Conservation (phyloP, 2,113 vertebrate species). For the Hippocampus zosterae region DNA sequence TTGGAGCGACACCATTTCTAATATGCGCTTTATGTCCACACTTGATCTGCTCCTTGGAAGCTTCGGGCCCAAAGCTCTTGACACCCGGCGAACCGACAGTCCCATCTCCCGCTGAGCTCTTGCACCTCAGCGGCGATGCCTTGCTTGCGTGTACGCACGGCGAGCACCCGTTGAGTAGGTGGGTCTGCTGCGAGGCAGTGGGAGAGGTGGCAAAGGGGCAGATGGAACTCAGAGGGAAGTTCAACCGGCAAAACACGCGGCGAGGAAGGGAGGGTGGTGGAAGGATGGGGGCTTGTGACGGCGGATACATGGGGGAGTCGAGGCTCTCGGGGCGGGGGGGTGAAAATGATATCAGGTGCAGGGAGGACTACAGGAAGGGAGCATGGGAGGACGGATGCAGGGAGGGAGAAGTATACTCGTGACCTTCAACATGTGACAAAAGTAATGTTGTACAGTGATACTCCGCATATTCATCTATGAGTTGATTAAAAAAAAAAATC, state of each 20-base stretch:
- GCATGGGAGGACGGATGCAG: slow-evolving; percentile 15
- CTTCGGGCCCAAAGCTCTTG: background rate
- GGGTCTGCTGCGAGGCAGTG: slow-evolving; percentile 77
- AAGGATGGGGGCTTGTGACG: slow-evolving; percentile 23
- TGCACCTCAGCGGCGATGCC: background rate
- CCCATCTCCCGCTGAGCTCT: background rate
- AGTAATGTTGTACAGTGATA: background rate
- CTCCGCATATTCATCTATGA: background rate
- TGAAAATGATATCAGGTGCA: slow-evolving; percentile 53
- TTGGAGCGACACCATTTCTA: background rate
- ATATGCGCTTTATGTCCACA: background rate
- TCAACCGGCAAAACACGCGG: slow-evolving; percentile 70
- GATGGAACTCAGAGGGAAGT: slow-evolving; percentile 85
- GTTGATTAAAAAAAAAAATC: too few relatives aligned
- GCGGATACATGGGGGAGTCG: slow-evolving; percentile 21
- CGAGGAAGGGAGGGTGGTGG: slow-evolving; percentile 17
- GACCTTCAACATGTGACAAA: slow-evolving; percentile 49
- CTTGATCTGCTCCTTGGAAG: background rate
- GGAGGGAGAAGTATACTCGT: slow-evolving; percentile 20
- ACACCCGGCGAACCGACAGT: background rate
- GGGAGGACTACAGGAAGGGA: slow-evolving; percentile 19
- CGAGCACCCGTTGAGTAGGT: slow-evolving; percentile 81
- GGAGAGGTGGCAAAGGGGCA: slow-evolving; percentile 81
- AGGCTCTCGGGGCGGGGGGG: slow-evolving; percentile 32
- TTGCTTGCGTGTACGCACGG: slow-evolving; percentile 59